Evolutionary conservation across 2,888 invertebrate species (phyloP).

Genomic region (Oscheius myriophilus): DNA sequence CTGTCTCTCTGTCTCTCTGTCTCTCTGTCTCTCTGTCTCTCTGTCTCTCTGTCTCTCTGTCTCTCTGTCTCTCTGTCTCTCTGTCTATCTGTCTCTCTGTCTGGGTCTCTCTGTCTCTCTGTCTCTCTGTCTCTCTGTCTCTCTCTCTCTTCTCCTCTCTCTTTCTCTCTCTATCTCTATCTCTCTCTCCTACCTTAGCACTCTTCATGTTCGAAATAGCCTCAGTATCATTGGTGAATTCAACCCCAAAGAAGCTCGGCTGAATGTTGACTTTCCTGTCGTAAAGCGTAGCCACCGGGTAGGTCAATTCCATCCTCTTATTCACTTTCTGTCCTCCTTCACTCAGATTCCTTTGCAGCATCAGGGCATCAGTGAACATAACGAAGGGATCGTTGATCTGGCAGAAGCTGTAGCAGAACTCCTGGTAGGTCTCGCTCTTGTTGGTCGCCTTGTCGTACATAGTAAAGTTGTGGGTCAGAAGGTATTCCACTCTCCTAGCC

Average conservation of each 20-base stretch:
- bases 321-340: constrained; percentile 29
- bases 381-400: constrained; percentile 67
- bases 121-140: too few species aligned
- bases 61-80: too few species aligned
- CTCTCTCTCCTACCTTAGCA: constrained; percentile 27
- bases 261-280: constrained; percentile 62
- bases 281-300: constrained; percentile 62
- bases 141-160: background rate
- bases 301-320: constrained; percentile 54
- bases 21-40: background rate
- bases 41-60: background rate
- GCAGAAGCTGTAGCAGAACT: constrained; percentile 67
- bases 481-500: constrained; percentile 46
- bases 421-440: constrained; percentile 53
- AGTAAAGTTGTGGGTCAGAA: constrained; percentile 56
- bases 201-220: constrained; percentile 47
- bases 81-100: too few species aligned
- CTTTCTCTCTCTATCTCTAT: too few species aligned
- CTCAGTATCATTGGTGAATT: constrained; percentile 37
- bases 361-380: constrained; percentile 54
- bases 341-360: constrained; percentile 41
- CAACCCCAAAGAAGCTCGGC: constrained; percentile 66
- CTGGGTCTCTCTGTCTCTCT: too few species aligned
- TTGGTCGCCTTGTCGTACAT: constrained; percentile 48
- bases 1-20: too few species aligned